Evolutionary conservation across 2,797 vertebrate species (phyloP).

Genomic region (Pterois miles): DNA sequence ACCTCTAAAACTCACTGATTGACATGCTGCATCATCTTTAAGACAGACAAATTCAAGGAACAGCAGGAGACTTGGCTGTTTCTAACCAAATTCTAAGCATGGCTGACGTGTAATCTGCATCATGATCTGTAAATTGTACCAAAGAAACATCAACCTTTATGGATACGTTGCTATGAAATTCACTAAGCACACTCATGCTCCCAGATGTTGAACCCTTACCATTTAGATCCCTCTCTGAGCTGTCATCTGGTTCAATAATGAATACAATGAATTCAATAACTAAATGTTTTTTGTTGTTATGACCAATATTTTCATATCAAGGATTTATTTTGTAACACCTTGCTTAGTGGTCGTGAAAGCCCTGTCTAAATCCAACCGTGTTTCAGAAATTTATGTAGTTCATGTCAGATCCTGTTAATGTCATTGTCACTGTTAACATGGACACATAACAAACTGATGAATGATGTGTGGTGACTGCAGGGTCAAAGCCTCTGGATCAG

Average conservation of each 20-base stretch:
- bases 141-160: too few species aligned
- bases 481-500: conserved; percentile 17
- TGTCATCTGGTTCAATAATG: neutral
- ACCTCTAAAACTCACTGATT: neutral
- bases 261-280: too few species aligned
- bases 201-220: neutral
- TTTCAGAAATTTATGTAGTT: neutral
- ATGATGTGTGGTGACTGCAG: conserved; percentile 19
- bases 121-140: too few species aligned
- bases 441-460: conserved; percentile 5
- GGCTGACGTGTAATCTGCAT: too few species aligned
- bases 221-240: neutral
- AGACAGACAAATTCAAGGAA: too few species aligned
- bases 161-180: neutral
- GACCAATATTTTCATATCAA: neutral
- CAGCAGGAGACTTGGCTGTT: too few species aligned
- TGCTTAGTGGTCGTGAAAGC: neutral
- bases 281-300: neutral
- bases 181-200: neutral
- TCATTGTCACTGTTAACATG: neutral
- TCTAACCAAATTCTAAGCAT: too few species aligned
- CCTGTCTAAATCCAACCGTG: neutral
- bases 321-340: neutral
- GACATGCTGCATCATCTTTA: neutral
- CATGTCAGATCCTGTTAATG: neutral